Evolutionary conservation across 2,113 vertebrate genomes (phyloP).

Genomic region (Nansenia antarctica): DNA sequence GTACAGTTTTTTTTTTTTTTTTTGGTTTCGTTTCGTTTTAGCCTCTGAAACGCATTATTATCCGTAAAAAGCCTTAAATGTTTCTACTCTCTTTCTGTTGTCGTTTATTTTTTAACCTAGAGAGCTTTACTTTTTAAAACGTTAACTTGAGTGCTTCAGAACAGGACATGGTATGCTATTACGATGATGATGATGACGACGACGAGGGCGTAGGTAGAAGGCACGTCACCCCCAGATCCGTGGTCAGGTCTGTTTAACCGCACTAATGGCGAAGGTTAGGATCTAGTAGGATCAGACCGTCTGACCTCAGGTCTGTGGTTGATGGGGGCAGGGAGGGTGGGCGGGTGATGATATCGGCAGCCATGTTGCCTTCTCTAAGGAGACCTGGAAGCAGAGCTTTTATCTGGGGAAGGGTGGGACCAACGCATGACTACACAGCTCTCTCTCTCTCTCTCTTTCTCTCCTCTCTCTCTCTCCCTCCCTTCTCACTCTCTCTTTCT

Average conservation of each 20-base stretch:
- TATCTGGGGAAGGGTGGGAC: conserved; percentile 63
- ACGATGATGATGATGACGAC: background rate
- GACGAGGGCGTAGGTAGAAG: background rate
- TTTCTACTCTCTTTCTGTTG: conserved; percentile 37
- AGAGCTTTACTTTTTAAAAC: conserved; percentile 51
- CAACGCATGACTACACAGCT: conserved; percentile 52
- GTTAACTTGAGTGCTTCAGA: conserved; percentile 51
- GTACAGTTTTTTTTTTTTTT: background rate
- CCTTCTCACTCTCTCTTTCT: background rate
- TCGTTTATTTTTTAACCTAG: conserved; percentile 59
- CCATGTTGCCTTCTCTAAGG: too few species aligned
- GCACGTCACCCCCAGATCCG: too few species aligned
- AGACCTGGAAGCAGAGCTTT: conserved; percentile 27
- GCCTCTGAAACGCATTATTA: conserved; percentile 57
- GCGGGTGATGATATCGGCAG: too few species aligned
- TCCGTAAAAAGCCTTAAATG: conserved; percentile 71
- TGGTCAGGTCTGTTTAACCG: too few species aligned
- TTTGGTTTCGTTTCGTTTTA: conserved; percentile 43
- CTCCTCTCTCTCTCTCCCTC: conserved; percentile 42
- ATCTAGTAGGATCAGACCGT: too few species aligned
- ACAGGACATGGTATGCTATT: conserved; percentile 17
- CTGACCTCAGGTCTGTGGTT: too few species aligned
- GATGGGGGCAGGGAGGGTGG: too few species aligned
- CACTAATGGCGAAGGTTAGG: too few species aligned
- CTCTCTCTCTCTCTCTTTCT: background rate